phyloP scores from a whole-genome alignment of 1,140 invertebrate species.

The Portunus trituberculatus region DNA sequence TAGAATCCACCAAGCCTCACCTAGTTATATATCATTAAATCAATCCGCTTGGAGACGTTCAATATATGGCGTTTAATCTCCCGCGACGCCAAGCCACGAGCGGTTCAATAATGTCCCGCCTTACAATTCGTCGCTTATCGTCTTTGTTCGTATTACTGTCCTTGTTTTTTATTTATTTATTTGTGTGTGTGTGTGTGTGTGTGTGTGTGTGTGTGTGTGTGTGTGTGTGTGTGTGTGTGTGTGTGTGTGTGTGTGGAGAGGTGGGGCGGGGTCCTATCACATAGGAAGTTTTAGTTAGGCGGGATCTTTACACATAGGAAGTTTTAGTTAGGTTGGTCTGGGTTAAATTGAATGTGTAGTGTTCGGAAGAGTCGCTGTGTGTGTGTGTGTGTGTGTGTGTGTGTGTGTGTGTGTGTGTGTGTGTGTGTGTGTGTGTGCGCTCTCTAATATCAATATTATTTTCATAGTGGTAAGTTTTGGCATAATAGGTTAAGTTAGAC shows the following conservation, averaged over 20 bases:
- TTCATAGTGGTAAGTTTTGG: too few relatives aligned
- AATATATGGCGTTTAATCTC: not conserved
- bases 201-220: too few relatives aligned
- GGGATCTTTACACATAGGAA: not conserved
- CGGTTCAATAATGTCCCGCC: not conserved
- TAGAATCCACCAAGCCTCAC: not conserved
- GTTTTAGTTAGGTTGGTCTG: not conserved
- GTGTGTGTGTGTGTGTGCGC: not conserved
- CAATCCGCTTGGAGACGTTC: not conserved
- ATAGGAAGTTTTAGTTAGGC: too few relatives aligned
- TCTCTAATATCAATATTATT: not conserved
- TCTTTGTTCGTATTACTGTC: too few relatives aligned
- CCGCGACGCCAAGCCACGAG: not conserved
- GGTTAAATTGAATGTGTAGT: not conserved
- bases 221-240: too few relatives aligned
- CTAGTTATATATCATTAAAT: slow-evolving; percentile 2
- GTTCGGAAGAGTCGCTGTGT: not conserved
- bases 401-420: slow-evolving; percentile 3
- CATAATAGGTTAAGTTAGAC: too few relatives aligned
- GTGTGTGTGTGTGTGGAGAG: too few relatives aligned
- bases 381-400: slow-evolving; percentile 29
- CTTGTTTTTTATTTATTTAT: too few relatives aligned
- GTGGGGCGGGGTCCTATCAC: too few relatives aligned
- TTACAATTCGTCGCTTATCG: too few relatives aligned
- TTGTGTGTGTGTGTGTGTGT: too few relatives aligned